Percentiles rank a stretch among this genome's conserved stretches.
Conservation (phyloP, 2,113 vertebrate species). For the Casuarius casuarius region DNA sequence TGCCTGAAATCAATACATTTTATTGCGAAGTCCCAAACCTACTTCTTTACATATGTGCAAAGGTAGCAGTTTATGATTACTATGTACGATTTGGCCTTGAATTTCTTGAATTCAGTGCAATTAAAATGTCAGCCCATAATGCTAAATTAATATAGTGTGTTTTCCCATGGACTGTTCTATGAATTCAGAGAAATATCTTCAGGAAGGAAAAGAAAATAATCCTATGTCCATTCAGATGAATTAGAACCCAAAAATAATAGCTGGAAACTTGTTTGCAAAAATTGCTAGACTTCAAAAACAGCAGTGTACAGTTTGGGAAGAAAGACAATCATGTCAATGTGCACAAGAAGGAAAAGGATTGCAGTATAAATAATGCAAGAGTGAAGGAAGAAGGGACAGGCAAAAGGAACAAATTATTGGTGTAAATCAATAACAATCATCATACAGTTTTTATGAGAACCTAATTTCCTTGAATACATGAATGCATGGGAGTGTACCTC, state of each 20-base stretch:
- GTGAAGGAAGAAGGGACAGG: background rate
- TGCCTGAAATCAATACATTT: background rate
- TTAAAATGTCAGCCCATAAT: background rate
- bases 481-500: background rate
- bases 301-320: background rate
- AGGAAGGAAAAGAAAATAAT: conserved; percentile 31
- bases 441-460: background rate
- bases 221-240: background rate
- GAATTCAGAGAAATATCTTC: conserved; percentile 25
- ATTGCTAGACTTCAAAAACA: conserved; percentile 18
- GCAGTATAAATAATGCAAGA: conserved; percentile 21
- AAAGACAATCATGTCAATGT: conserved; percentile 4
- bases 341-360: conserved; percentile 31
- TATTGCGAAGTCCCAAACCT: background rate
- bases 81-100: background rate
- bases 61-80: background rate
- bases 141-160: background rate
- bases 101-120: background rate
- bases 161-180: conserved; percentile 18
- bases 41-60: background rate
- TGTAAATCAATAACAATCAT: conserved; percentile 3
- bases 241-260: conserved; percentile 8
- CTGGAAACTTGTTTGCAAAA: conserved; percentile 24
- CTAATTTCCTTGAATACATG: background rate
- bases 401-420: background rate